Evolutionary conservation across 2,888 invertebrate genomes (phyloP), one percentile per base, ranked within the genome.

Genomic region (Hesperia comma): DNA sequence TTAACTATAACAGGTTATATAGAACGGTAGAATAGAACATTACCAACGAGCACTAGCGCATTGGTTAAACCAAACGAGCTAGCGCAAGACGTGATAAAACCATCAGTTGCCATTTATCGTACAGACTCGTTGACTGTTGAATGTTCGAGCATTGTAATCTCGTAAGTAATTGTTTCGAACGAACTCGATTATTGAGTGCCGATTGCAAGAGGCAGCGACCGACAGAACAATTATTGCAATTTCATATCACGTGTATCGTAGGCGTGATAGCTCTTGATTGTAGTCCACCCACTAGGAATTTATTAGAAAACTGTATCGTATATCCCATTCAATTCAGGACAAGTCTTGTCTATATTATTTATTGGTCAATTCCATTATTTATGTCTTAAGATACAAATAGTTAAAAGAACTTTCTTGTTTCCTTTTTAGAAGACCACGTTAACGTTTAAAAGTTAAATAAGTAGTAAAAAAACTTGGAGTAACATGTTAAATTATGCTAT

Each of bases 221-320:
- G 54, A 54, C 66, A 66, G 43, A 66, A 66, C 66, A 66, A 66
- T 67, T 67, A 67, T 61, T 67, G 66, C 66, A 61, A 61, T 67
- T 67, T 61, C 66, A 61, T 49, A 67, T 67, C 66, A 60, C 60
- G 61, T 49, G 60, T 61, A 26, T 26, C 19, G 66, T 67, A 40
- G 66, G 66, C 66, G 66, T 46, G 66, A 61, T 55, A 60, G 66
- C 61, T 67, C 66, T 61, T 67, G 66, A 61, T 61, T 46, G 66
- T 66, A 46, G 60, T 61, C 66, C 66, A 61, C 66, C 66, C 66
- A 66, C 66, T 55, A 66, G 54, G 54, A 66, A 66, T 66, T 66
- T 61, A 66, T 66, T 66, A 66, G 66, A 66, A 66, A 66, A 66
- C 60, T 46, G 33, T 66, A 66, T 43, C 37, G 58, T 43, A 43